A percentile compares a stretch with the other conserved stretches of the same genome.
phyloP scores from a whole-genome alignment of 1,140 invertebrate species.

The Ceratosolen fusciceps region DNA sequence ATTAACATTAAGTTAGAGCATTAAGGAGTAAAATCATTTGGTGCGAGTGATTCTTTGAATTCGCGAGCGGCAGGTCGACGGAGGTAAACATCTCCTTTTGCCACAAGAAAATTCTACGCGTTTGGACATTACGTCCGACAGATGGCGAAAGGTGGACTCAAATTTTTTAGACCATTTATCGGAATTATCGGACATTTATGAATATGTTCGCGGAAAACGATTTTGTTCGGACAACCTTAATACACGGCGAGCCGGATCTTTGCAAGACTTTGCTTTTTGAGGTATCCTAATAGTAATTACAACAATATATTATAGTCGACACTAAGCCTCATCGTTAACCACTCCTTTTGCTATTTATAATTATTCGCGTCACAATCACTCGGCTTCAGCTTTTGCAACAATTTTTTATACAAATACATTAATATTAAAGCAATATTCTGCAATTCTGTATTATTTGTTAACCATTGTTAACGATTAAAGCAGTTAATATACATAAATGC shows the following conservation, averaged over 20 bases:
- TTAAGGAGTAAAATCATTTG: no score
- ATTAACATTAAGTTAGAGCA: no score
- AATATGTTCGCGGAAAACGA: conserved; percentile 31
- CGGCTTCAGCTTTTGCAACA: neutral
- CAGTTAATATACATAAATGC: no score
- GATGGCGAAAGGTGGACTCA: neutral
- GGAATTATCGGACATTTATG: neutral
- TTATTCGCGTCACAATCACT: no score
- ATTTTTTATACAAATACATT: conserved; percentile 12
- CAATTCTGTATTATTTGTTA: no score
- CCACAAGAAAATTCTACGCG: neutral
- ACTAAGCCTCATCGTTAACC: no score
- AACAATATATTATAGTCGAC: no score
- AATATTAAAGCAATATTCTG: no score
- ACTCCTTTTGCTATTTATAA: no score
- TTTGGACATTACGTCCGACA: conserved; percentile 7
- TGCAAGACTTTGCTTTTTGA: conserved; percentile 63
- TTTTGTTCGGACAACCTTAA: conserved; percentile 53
- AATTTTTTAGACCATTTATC: neutral
- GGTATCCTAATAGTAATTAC: conserved; percentile 50
- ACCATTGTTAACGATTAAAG: no score
- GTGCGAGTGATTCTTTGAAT: neutral
- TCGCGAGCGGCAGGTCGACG: neutral
- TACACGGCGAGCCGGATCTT: conserved; percentile 55
- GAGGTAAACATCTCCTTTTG: neutral